Percentiles rank a stretch among this genome's conserved stretches.
Evolutionary conservation across 2,113 vertebrate genomes (phyloP).

Genomic region (Lichenostomus cassidix): DNA sequence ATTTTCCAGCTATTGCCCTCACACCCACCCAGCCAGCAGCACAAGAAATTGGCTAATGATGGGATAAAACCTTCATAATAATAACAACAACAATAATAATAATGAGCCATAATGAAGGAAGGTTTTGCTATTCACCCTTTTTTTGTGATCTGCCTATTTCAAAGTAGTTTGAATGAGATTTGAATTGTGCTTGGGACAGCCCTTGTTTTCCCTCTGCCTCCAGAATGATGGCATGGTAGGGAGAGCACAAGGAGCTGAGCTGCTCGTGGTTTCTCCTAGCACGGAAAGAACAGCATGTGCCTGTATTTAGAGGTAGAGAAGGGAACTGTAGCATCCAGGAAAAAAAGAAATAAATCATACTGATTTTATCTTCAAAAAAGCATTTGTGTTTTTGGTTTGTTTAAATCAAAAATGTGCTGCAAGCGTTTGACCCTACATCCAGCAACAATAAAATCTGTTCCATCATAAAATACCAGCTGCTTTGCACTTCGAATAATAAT

Average conservation of each 20-base stretch:
- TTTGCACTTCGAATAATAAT: conserved; percentile 6
- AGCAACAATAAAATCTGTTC: conserved; percentile 55
- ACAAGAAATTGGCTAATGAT: not conserved
- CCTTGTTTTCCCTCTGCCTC: not conserved
- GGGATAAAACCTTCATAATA: not conserved
- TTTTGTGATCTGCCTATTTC: not conserved
- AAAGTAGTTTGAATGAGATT: not conserved
- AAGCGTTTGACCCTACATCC: conserved; percentile 37
- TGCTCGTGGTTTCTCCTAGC: not conserved
- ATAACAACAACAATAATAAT: not conserved
- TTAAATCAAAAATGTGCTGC: conserved; percentile 27
- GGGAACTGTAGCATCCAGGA: not conserved
- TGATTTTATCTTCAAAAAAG: conserved; percentile 47
- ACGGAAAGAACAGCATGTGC: conserved; percentile 24
- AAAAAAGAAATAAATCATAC: not conserved
- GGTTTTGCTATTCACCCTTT: not conserved
- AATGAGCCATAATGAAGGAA: not conserved
- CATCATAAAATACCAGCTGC: conserved; percentile 37
- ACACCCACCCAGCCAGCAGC: not conserved
- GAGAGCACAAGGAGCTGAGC: not conserved
- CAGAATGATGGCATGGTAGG: not conserved
- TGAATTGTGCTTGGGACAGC: not conserved
- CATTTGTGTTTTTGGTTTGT: conserved; percentile 13
- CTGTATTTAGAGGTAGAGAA: conserved; percentile 47
- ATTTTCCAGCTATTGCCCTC: not conserved